Conservation (phyloP, 2,113 vertebrate species). For the Steatornis caripensis region DNA sequence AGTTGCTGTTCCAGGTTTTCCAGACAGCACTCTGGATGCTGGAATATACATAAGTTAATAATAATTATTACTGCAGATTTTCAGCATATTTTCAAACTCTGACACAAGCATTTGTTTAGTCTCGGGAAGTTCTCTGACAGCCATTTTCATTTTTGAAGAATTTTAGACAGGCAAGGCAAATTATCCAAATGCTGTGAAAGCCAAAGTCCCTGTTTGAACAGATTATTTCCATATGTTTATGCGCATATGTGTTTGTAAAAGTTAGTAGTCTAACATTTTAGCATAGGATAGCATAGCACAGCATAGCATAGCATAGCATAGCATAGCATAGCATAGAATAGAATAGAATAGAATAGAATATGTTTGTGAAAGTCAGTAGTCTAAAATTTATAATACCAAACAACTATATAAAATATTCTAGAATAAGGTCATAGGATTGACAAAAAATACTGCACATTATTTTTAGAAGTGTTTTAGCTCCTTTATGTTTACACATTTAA, state of each 20-base stretch:
- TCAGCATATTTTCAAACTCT: background rate
- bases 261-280: background rate
- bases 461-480: background rate
- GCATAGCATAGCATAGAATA: too few relatives aligned
- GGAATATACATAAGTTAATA: background rate
- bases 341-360: too few relatives aligned
- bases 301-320: too few relatives aligned
- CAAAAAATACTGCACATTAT: background rate
- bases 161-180: background rate
- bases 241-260: background rate
- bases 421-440: background rate
- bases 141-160: background rate
- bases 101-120: background rate
- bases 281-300: too few relatives aligned
- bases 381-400: background rate
- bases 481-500: background rate
- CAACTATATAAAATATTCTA: background rate
- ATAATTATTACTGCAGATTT: background rate
- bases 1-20: background rate
- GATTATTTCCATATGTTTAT: background rate
- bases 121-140: background rate
- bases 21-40: background rate
- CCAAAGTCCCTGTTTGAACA: background rate
- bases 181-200: background rate
- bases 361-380: background rate